Evolutionary conservation across 1,140 invertebrate species (phyloP), one percentile per base, ranked within the genome.

Genomic region (Drosophila pectinifera): DNA sequence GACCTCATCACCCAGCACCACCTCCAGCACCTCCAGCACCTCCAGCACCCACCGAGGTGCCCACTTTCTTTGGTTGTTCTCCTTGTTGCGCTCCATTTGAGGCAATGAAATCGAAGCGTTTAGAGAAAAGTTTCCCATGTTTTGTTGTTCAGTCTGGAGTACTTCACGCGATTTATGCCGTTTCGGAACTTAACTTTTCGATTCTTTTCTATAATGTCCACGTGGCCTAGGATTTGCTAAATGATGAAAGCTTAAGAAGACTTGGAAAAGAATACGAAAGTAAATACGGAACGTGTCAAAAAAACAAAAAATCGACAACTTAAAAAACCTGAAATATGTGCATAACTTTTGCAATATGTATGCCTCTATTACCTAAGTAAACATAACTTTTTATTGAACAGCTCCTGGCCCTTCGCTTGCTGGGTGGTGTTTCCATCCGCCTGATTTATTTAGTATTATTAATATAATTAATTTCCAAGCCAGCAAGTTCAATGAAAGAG

Each of bases 11-110:
- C 45, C 58, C 36, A 18, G 22, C 34, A 28, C 0, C n/a, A n/a
- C n/a, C n/a, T n/a, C n/a, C n/a, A n/a, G n/a, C n/a, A n/a, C n/a
- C n/a, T n/a, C n/a, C n/a, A n/a, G n/a, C n/a, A n/a, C n/a, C n/a
- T 14, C 28, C 26, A 22, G 22, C 31, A 26, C 49, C 54, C 49
- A 41, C 20, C 24, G 11, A 2, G 34, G 11, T 1, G 34, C 16
- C 26, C 31, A 36, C n/a, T 10, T 55, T 24, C 57, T 31, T 28
- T 58, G 26, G 34, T 58, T 63, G 24, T 24, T 59, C 53, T 31
- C 59, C 59, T 80, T 80, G 63, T 80, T 80, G 68, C 78, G 78
- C 78, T 80, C 73, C 77, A 80, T 80, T 80, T 80, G 56, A 70
- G 69, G 56, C 67, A 72, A 73, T 61, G 65, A 76, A 78, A 78